Percentiles rank a stretch among this genome's conserved stretches.
Evolutionary conservation across 2,113 vertebrate species (phyloP).

Genomic region (Hydropotes inermis): DNA sequence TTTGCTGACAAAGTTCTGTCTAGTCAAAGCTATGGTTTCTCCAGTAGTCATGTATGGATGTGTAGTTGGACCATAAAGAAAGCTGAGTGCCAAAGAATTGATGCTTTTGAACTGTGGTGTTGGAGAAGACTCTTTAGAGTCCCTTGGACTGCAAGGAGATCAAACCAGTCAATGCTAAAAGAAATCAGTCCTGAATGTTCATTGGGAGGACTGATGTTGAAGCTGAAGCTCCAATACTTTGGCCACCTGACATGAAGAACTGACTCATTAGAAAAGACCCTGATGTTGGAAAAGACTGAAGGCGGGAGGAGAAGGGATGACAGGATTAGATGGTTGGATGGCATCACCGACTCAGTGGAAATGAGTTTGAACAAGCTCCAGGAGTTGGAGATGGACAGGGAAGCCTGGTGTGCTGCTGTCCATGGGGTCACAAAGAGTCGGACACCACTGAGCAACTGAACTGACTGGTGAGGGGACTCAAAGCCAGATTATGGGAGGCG

Average conservation of each 20-base stretch:
- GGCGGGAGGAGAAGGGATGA: background rate
- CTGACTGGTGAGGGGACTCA: background rate
- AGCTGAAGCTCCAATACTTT: background rate
- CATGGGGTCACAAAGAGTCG: background rate
- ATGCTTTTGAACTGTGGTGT: background rate
- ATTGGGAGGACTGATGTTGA: background rate
- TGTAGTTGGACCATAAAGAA: background rate
- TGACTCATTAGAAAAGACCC: background rate
- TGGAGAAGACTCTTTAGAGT: background rate
- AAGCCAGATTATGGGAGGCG: background rate
- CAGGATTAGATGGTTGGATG: background rate
- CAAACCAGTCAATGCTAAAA: background rate
- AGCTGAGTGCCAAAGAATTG: background rate
- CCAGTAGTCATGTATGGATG: background rate
- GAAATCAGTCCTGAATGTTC: background rate
- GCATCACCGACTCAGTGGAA: background rate
- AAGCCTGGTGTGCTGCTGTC: background rate
- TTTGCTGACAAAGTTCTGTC: background rate
- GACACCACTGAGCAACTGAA: background rate
- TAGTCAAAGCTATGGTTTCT: background rate
- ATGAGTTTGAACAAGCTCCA: background rate
- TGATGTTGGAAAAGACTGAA: background rate
- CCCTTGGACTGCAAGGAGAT: background rate
- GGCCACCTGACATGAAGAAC: background rate
- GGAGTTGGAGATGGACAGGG: background rate